phyloP scores from a whole-genome alignment of 2,888 invertebrate genomes.

The Myopa tessellatipennis region DNA sequence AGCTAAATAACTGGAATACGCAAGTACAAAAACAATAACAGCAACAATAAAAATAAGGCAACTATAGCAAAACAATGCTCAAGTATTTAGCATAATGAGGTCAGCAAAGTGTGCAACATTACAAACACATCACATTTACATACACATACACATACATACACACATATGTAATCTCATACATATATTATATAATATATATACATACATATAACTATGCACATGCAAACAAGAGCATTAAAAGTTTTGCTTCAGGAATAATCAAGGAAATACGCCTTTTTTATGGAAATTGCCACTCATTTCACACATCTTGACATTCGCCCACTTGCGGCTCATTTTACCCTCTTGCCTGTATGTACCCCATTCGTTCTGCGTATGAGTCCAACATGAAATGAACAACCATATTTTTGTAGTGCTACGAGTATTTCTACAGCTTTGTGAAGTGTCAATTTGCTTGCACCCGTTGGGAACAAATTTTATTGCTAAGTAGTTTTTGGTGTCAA shows the following conservation, averaged over 20 bases:
- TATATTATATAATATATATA: background rate
- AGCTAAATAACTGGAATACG: constrained; percentile 43
- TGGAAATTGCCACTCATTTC: background rate
- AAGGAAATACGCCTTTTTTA: constrained; percentile 16
- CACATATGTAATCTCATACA: background rate
- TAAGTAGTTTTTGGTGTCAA: constrained; percentile 40
- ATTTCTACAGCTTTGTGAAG: background rate
- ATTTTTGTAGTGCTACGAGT: background rate
- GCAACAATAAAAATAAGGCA: constrained; percentile 51
- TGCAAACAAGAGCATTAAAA: constrained; percentile 34
- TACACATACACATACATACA: background rate
- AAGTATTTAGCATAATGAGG: constrained; percentile 65
- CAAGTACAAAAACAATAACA: constrained; percentile 40
- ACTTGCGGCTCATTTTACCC: background rate
- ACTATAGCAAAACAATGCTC: constrained; percentile 61
- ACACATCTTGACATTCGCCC: background rate
- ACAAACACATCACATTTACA: background rate
- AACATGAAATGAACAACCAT: background rate
- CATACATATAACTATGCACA: background rate
- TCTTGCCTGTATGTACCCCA: background rate
- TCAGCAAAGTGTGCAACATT: constrained; percentile 55
- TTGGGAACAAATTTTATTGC: constrained; percentile 35
- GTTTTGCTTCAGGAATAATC: constrained; percentile 32
- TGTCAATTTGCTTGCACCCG: constrained; percentile 24
- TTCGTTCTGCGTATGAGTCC: background rate